Percentiles rank a stretch among this genome's conserved stretches.
phyloP scores from a whole-genome alignment of 1,140 invertebrate genomes.

The Heliconius nattereri region DNA sequence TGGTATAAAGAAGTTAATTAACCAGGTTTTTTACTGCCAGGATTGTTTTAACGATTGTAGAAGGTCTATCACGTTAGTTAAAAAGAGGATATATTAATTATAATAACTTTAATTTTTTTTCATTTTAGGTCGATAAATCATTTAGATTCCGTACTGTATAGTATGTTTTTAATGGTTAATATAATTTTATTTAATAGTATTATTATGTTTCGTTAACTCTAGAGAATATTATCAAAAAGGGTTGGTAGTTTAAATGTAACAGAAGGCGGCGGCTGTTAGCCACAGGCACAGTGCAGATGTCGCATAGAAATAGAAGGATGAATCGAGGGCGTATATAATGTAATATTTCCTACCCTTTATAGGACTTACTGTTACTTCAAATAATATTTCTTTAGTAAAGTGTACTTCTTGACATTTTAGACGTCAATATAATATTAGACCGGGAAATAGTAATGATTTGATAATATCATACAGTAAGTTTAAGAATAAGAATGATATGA shows the following conservation, averaged over 20 bases:
- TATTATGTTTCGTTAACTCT: background rate
- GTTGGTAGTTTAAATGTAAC: constrained; percentile 56
- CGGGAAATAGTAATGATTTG: background rate
- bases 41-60: background rate
- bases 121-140: background rate
- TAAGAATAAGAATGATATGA: background rate
- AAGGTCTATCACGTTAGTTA: background rate
- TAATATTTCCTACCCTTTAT: constrained; percentile 43
- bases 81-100: background rate
- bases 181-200: background rate
- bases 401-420: background rate
- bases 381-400: constrained; percentile 32
- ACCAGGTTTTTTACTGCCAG: background rate
- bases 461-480: background rate
- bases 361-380: constrained; percentile 6
- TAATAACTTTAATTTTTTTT: background rate
- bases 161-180: background rate
- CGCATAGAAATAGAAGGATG: constrained; percentile 50
- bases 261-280: constrained; percentile 46
- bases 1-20: constrained; percentile 12
- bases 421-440: background rate
- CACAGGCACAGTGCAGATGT: constrained; percentile 54
- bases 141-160: background rate
- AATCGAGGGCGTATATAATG: constrained; percentile 41
- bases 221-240: constrained; percentile 45